Percentiles rank a stretch among this genome's conserved stretches.
phyloP scores from a whole-genome alignment of 2,888 invertebrate species.

The Aspidapion aeneum region DNA sequence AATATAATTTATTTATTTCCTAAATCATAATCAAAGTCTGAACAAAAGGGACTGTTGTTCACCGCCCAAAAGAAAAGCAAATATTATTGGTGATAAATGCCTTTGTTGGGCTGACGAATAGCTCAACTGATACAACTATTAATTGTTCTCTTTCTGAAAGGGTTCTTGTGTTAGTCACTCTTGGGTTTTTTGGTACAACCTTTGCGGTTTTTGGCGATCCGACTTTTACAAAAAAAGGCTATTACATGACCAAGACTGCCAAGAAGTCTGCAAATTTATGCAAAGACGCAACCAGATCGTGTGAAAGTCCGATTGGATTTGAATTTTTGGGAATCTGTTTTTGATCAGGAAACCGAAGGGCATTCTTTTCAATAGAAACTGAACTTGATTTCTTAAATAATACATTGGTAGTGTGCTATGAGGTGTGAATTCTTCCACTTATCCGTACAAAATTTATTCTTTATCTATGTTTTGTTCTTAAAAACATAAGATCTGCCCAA shows the following conservation, averaged over 20 bases:
- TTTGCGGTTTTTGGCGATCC: constrained; percentile 1
- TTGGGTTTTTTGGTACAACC: neutral
- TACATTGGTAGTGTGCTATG: too few species aligned
- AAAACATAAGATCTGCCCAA: too few species aligned
- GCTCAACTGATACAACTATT: constrained; percentile 17
- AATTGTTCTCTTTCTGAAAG: constrained; percentile 17
- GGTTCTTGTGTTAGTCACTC: constrained; percentile 14
- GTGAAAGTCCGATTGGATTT: neutral
- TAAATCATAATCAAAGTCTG: too few species aligned
- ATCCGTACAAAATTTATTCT: too few species aligned
- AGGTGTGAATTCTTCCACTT: too few species aligned
- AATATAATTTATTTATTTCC: too few species aligned
- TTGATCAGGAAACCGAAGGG: neutral
- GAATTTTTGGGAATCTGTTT: neutral
- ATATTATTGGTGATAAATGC: constrained; percentile 42
- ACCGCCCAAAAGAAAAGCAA: too few species aligned
- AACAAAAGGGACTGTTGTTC: too few species aligned
- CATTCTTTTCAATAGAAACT: too few species aligned
- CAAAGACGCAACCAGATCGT: neutral
- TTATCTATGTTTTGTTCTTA: too few species aligned
- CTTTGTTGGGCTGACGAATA: constrained; percentile 27
- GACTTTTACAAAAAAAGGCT: neutral
- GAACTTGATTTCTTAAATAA: too few species aligned
- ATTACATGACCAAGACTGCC: too few species aligned
- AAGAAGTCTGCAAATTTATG: neutral